Evolutionary conservation across 2,113 vertebrate genomes (phyloP).

Genomic region (crab-eating macaque (Macaca fascicularis)): DNA sequence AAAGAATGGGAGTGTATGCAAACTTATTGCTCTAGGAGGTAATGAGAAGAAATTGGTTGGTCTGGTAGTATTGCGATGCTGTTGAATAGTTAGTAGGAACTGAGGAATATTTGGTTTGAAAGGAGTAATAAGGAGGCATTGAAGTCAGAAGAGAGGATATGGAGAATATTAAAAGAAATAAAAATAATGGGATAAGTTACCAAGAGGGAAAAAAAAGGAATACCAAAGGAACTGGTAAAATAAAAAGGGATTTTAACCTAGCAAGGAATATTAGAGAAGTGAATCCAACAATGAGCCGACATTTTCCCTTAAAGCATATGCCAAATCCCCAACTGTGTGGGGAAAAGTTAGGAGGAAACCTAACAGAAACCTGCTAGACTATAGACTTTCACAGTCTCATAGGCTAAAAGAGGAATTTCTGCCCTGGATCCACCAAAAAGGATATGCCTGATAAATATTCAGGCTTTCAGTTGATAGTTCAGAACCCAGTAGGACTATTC

Average conservation of each 20-base stretch:
- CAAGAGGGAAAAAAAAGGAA: background rate
- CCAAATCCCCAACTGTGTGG: background rate
- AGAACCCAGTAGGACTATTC: background rate
- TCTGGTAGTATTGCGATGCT: background rate
- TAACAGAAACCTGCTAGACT: background rate
- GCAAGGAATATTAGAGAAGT: background rate
- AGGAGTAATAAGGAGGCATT: background rate
- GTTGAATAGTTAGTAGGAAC: background rate
- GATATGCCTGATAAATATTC: background rate
- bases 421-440: background rate
- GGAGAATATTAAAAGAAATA: background rate
- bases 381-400: background rate
- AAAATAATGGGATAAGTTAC: background rate
- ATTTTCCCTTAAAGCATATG: background rate
- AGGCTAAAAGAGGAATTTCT: slow-evolving; percentile 1
- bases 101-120: background rate
- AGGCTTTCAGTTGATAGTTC: background rate
- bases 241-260: background rate
- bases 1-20: background rate
- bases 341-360: background rate
- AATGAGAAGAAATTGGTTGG: background rate
- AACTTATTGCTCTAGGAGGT: background rate
- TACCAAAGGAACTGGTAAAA: background rate
- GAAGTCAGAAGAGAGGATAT: background rate
- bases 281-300: background rate